A percentile compares a stretch with the other conserved stretches of the same genome.
phyloP scores from a whole-genome alignment of 2,113 vertebrate genomes.

The Acrocephalus kingi region DNA sequence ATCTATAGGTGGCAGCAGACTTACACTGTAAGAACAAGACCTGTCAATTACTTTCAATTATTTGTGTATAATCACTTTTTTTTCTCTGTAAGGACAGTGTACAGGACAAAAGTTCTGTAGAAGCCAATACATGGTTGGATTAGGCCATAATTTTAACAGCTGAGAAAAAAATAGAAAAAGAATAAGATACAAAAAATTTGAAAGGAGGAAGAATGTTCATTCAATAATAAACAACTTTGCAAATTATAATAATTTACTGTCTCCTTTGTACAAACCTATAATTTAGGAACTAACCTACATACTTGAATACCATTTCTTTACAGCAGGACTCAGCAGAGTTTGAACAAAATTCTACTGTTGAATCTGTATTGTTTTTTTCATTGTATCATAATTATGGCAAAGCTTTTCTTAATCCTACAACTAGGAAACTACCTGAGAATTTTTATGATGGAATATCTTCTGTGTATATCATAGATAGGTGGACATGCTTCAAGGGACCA shows the following conservation, averaged over 20 bases:
- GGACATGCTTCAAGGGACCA: slow-evolving; percentile 11
- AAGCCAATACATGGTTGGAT: background rate
- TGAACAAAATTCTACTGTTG: background rate
- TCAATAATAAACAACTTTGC: background rate
- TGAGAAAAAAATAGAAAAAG: background rate
- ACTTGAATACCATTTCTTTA: background rate
- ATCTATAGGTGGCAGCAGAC: slow-evolving; percentile 77
- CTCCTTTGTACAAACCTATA: background rate
- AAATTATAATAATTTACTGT: background rate
- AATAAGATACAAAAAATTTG: background rate
- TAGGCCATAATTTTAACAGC: background rate
- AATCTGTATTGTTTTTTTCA: background rate
- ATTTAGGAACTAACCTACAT: background rate
- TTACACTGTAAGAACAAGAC: slow-evolving; percentile 25
- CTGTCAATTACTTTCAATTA: slow-evolving; percentile 26
- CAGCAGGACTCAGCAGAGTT: background rate
- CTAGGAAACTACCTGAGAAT: background rate
- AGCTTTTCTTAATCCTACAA: background rate
- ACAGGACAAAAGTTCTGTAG: background rate
- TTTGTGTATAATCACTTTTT: background rate
- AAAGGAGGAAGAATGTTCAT: background rate
- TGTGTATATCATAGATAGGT: slow-evolving; percentile 2
- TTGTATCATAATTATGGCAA: background rate
- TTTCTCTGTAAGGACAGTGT: background rate
- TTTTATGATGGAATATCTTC: background rate